phyloP scores from a whole-genome alignment of 2,888 invertebrate species.

The Drosophila seclusa region DNA sequence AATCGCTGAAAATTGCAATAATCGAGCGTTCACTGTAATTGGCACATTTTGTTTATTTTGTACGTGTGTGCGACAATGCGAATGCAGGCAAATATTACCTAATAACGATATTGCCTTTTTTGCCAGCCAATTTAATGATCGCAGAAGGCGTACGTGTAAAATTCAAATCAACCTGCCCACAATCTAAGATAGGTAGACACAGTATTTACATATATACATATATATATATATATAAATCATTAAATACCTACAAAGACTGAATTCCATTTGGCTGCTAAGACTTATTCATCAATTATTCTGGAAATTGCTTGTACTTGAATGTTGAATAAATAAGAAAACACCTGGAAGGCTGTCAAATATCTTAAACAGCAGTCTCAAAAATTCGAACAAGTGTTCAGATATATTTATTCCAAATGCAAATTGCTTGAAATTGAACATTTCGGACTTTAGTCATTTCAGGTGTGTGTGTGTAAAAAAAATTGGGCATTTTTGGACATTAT shows the following conservation, averaged over 20 bases:
- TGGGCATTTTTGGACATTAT: neutral
- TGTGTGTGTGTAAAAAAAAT: conserved; percentile 16
- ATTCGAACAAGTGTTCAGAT: conserved; percentile 19
- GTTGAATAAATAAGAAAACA: conserved; percentile 36
- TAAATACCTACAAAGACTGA: neutral
- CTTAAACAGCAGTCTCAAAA: conserved; percentile 33
- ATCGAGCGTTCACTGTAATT: neutral
- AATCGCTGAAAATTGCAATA: too few species aligned
- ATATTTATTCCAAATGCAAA: conserved; percentile 4
- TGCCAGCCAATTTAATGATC: conserved; percentile 46
- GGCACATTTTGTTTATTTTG: conserved; percentile 8
- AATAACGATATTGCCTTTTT: conserved; percentile 60
- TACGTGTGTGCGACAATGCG: conserved; percentile 19
- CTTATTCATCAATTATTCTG: conserved; percentile 20
- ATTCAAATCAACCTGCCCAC: conserved; percentile 52
- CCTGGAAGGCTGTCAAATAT: conserved; percentile 38
- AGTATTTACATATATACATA: neutral
- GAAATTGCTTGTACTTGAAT: conserved; percentile 30
- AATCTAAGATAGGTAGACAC: neutral
- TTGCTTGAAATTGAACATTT: conserved; percentile 15
- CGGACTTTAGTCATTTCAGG: conserved; percentile 16
- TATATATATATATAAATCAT: neutral
- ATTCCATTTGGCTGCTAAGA: conserved; percentile 2
- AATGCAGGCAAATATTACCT: conserved; percentile 47
- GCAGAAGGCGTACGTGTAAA: conserved; percentile 41